Conservation (phyloP, 2,888 invertebrate genomes). For the Drosophila fungiperda region DNA sequence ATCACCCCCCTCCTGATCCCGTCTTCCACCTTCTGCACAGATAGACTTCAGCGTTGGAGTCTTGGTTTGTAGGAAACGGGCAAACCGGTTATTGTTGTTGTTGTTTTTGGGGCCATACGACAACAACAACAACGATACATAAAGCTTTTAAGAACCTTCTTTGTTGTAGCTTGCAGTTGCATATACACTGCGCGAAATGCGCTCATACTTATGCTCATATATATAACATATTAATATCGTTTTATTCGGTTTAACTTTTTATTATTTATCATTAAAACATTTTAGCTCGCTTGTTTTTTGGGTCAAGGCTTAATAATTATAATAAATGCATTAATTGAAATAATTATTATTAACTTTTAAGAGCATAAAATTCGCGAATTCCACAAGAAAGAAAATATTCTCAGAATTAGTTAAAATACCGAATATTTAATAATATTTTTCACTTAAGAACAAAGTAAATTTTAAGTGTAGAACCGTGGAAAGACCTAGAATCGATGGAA, state of each 20-base stretch:
- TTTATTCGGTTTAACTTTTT: background rate
- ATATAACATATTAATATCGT: background rate
- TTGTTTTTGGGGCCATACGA: slow-evolving; percentile 40
- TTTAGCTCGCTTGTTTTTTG: background rate
- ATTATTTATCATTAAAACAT: background rate
- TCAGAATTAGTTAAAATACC: background rate
- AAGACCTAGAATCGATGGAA: background rate
- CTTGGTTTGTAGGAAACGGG: slow-evolving; percentile 59
- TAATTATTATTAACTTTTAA: background rate
- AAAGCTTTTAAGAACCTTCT: slow-evolving; percentile 80
- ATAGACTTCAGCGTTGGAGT: slow-evolving; percentile 27
- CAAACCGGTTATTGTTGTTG: slow-evolving; percentile 63
- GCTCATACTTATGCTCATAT: background rate
- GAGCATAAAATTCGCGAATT: background rate
- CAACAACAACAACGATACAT: slow-evolving; percentile 60
- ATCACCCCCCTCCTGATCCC: slow-evolving; percentile 3
- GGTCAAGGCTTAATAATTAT: background rate
- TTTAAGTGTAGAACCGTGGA: background rate
- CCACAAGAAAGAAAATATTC: background rate
- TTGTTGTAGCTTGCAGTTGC: slow-evolving; percentile 64
- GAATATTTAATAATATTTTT: no score
- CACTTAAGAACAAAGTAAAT: background rate
- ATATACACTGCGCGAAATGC: slow-evolving; percentile 48
- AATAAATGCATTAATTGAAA: background rate
- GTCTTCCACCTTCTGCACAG: background rate